Conservation (phyloP, 2,888 invertebrate species). For the Bhutanitis thaidina region DNA sequence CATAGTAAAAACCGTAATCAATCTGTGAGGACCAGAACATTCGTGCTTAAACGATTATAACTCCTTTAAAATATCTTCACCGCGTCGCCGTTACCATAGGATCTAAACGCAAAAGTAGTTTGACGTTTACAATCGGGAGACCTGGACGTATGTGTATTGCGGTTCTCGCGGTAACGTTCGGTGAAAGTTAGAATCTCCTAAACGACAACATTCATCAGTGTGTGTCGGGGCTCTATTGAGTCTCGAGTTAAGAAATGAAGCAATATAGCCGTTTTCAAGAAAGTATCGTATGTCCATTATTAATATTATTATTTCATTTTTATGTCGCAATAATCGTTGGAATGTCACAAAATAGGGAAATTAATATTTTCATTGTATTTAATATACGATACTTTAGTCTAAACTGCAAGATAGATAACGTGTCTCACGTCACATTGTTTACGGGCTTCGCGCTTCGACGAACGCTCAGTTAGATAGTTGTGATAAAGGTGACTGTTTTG, state of each 20-base stretch:
- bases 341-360: too few relatives aligned
- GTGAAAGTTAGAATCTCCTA: constrained; percentile 9
- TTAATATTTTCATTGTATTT: too few relatives aligned
- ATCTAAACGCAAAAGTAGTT: background rate
- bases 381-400: constrained; percentile 9
- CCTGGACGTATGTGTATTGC: background rate
- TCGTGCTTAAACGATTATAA: too few relatives aligned
- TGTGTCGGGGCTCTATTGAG: constrained; percentile 13
- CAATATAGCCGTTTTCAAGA: constrained; percentile 8
- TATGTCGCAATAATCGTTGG: too few relatives aligned
- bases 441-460: background rate
- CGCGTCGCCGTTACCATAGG: background rate
- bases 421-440: background rate
- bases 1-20: too few relatives aligned
- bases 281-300: constrained; percentile 8
- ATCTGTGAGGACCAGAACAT: too few relatives aligned
- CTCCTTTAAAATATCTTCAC: background rate
- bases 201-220: background rate
- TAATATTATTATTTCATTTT: too few relatives aligned
- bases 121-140: background rate
- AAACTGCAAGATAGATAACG: background rate
- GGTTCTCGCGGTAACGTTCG: background rate
- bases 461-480: constrained; percentile 3
- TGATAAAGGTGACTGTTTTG: constrained; percentile 13
- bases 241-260: constrained; percentile 5